Evolutionary conservation across 2,888 invertebrate species (phyloP), one percentile per base, ranked within the genome.

Genomic region (Conchocele bisecta): DNA sequence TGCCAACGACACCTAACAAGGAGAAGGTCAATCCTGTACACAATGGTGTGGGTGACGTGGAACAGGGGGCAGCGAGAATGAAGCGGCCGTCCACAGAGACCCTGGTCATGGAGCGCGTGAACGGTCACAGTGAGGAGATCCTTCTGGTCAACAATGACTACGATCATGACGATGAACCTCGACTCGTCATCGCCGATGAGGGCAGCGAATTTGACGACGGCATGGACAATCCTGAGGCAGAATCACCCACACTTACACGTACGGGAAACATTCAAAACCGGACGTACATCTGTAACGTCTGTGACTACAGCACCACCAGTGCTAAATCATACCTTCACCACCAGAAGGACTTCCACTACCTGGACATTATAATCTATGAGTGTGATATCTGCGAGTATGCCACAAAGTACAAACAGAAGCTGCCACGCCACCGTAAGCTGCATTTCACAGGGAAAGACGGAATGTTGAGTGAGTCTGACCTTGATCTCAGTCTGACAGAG

Each of bases 301-400:
- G 86, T 70, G 81, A 82, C 26, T 86, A 76, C 60, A 81, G 82
- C 31, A 78, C 86, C 15, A 83, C 79, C 6, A 84, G 83, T 75
- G 86, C 86, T 28, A 85, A 86, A 67, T 51, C 74, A 24, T 85
- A 80, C 64, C 79, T 89, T 3, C 85, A 82, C 60, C 88, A 88
- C 66, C 83, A 85, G 48, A 84, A 84, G 59, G 83, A 86, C 44
- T 71, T 51, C n/a, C 89, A 89, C 66, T 76, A 81, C 24, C 64
- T 79, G 11, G 86, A 86, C 56, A 80, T 85, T 35, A 78, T 71
- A 31, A 88, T 87, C 48, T 88, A 85, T 58, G 85, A 87, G 59
- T 89, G 89, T 79, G 83, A 86, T 67, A 75, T 86, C 22, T 89
- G 89, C 74, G 86, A 88, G 48, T 89, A 88, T 75, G 87, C 88